These are phyloP conservation scores for Pogonus chalceus DNA, from an alignment of 1,140 invertebrate genomes.

Conservation along the genomic window DNA sequence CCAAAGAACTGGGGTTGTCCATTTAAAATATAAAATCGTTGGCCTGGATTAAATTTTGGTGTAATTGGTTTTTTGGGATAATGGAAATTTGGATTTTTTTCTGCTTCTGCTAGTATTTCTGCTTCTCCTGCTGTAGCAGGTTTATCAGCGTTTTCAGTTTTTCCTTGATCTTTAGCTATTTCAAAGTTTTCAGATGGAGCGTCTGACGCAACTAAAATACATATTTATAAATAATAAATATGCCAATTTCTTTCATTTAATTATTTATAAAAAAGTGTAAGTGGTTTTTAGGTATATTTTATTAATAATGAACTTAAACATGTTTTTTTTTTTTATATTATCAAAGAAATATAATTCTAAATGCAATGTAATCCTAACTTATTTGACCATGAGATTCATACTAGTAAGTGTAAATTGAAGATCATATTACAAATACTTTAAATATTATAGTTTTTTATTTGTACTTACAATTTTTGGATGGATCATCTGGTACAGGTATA, in stretches of 20 bases:
- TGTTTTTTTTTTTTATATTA: too few relatives aligned
- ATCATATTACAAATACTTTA: too few relatives aligned
- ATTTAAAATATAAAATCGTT: slow-evolving; percentile 38
- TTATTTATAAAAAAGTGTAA: background rate
- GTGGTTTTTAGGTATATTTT: too few relatives aligned
- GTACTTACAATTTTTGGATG: background rate
- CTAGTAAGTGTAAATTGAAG: too few relatives aligned
- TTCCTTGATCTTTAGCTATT: slow-evolving; percentile 34
- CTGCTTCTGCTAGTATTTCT: slow-evolving; percentile 30
- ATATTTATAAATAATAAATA: background rate
- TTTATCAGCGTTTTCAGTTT: slow-evolving; percentile 38
- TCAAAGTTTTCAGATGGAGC: slow-evolving; percentile 15
- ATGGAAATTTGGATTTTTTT: slow-evolving; percentile 8
- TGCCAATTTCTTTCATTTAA: background rate
- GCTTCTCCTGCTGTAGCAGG: slow-evolving; percentile 32
- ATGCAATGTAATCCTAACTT: too few relatives aligned
- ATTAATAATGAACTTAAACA: too few relatives aligned
- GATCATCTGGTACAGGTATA: background rate
- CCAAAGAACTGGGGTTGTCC: slow-evolving; percentile 25
- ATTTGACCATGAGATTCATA: background rate
- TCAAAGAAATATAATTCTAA: too few relatives aligned
- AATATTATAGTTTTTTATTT: too few relatives aligned
- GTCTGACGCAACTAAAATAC: background rate
- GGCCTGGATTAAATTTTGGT: slow-evolving; percentile 36
- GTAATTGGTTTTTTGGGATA: slow-evolving; percentile 32